Conservation (phyloP, 2,797 vertebrate genomes). For the Scleropages formosus region DNA sequence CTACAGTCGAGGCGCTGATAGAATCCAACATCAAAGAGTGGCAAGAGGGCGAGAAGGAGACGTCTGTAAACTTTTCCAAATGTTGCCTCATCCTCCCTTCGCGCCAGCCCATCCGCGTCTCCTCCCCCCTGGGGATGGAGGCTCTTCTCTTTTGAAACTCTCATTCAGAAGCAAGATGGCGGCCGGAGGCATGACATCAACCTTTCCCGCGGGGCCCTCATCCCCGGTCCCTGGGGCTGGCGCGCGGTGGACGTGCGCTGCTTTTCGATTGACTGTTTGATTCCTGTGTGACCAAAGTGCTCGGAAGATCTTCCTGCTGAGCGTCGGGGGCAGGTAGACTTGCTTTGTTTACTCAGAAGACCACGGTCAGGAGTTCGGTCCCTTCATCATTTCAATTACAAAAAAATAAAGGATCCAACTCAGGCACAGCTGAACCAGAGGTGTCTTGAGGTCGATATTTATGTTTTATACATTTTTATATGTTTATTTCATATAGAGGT, state of each 20-base stretch:
- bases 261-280: neutral
- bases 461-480: slow-evolving; percentile 24
- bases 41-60: slow-evolving; percentile 21
- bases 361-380: too few species aligned
- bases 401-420: neutral
- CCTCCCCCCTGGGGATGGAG: slow-evolving; percentile 14
- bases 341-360: slow-evolving; percentile 21
- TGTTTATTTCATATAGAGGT: neutral
- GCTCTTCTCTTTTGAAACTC: slow-evolving; percentile 13
- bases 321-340: neutral
- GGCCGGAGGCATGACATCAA: neutral
- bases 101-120: slow-evolving; percentile 11
- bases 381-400: too few species aligned
- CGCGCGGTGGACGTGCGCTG: neutral
- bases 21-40: slow-evolving; percentile 45
- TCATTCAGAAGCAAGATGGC: slow-evolving; percentile 26
- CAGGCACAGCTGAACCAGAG: neutral
- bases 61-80: slow-evolving; percentile 29
- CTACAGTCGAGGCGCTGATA: slow-evolving; percentile 36
- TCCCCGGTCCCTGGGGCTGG: neutral
- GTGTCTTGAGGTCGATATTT: slow-evolving; percentile 19
- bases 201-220: neutral
- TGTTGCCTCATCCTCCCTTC: slow-evolving; percentile 28
- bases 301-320: neutral
- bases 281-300: slow-evolving; percentile 14